Base-by-base conservation (phyloP, 2,797 vertebrate species). In the Australoheros facetus region DNA sequence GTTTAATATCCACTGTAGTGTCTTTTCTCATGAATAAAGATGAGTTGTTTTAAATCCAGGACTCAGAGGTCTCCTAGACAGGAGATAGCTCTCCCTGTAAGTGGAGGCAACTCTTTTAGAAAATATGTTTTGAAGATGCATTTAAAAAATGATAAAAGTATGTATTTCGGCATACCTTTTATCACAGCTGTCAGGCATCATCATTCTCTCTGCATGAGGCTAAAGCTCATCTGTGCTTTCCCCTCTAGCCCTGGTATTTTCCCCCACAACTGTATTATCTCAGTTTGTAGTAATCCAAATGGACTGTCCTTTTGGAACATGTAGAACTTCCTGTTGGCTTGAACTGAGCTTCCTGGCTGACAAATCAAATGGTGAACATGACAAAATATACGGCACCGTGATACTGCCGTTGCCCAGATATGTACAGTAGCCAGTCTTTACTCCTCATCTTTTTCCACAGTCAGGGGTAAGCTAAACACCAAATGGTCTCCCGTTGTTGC, bases 141-240 rank as follows among this genome's bases (percentile, higher is more conserved):
- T 62, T 78, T 76, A 26, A 32, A 73, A 93, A 89, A 91, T 85
- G 91, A 93, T 90, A 95, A 93, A 87, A 92, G 91, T 87, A 72
- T 91, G 56, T 91, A 79, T 90, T 90, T 91, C 72, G 81, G 81
- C 73, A 70, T 51, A 57, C 76, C 79, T 92, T 93, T 92, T 93
- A 91, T 90, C 86, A 77, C 59, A 88, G 55, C 88, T 90, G 90
- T 90, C 82, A 90, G 55, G 75, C n/a, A 70, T 74, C 77, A 45
- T 70, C 56, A 72, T 84, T 66, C 74, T 80, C 56, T 69, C 66
- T 76, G 42, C 54, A 64, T 70, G 53, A 69, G 56, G 56, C 62
- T 53, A 19, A 76, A 45, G 56, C 30, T 60, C 59, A 72, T 84
- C 51, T 64, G 45, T 70, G 34, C 77, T 82, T 80, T 56, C 59